phyloP scores from a whole-genome alignment of 2,797 vertebrate genomes.

The Malurus leucopterus region DNA sequence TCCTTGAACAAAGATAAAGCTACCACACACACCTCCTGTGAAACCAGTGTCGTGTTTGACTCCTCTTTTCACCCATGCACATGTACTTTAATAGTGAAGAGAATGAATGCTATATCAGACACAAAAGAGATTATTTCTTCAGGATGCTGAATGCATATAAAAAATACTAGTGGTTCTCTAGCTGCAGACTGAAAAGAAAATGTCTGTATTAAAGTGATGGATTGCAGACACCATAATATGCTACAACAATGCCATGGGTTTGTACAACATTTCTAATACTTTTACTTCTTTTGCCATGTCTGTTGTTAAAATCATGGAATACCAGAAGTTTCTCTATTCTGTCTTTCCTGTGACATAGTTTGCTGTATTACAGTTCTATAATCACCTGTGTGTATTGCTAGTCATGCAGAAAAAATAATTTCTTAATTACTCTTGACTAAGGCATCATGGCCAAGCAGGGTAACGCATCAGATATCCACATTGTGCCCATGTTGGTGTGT shows the following conservation, averaged over 20 bases:
- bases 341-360: neutral
- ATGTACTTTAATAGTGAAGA: neutral
- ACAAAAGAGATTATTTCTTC: constrained; percentile 29
- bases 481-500: neutral
- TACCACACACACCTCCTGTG: neutral
- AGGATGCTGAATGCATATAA: neutral
- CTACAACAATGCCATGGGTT: neutral
- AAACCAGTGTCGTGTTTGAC: neutral
- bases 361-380: neutral
- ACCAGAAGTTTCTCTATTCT: neutral
- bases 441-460: neutral
- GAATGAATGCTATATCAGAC: neutral
- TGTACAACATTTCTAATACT: neutral
- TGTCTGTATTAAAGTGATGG: constrained; percentile 4
- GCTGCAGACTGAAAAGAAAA: constrained; percentile 17
- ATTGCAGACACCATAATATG: neutral
- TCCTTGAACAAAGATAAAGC: neutral
- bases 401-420: neutral
- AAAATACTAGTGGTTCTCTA: neutral
- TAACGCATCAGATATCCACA: neutral
- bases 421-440: neutral
- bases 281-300: neutral
- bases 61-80: neutral
- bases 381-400: neutral
- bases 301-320: neutral